Base-by-base conservation (phyloP, 2,888 invertebrate species). In the Noctua comes region DNA sequence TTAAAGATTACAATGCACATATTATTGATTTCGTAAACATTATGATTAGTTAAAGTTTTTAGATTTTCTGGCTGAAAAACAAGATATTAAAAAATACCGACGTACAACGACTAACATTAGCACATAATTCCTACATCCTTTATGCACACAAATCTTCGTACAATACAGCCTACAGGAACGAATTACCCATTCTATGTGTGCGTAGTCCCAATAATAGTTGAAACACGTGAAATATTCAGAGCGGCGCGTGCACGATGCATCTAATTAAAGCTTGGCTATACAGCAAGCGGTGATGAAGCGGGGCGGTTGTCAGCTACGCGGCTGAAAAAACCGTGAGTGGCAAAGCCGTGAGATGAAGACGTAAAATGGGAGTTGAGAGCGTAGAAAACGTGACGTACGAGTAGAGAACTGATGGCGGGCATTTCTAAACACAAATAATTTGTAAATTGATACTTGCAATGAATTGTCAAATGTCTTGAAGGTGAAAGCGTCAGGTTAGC, bases 201-300 rank as follows among this genome's bases (percentile, higher is more conserved):
- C 69, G 72, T 68, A 72, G 21, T 75, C 48, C 21, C 40, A 48
- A 40, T 76, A 76, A 79, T 85, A 73, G 73, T 72, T 85, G 73
- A 70, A 85, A 77, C 73, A 76, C 59, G 81, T 77, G 78, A 85
- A 87, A 85, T 86, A 86, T 86, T 80, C 74, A 80, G 81, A 62
- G 24, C 48, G 27, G 84, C 77, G 84, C 70, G 84, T 68, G 65
- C 77, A 77, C 70, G 76, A 84, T 88, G 85, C 85, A 87, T 84
- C 76, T 85, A 77, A 79, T 85, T 85, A 87, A 68, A 72, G 80
- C 31, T 27, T n/a, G 48, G 81, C 36, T 36, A 36, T 59, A 72
- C n/a, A 57, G 68, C 16, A 24, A 84, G 80, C 85, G 71, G 57
- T 11, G 4, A 62, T 31, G 13, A 43, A 27, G 5, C 13, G 31